Percentiles rank a stretch among this genome's conserved stretches.
These are phyloP conservation scores for Isotomurus palustris DNA, from an alignment of 2,888 invertebrate genomes.

Conservation along the genomic window DNA sequence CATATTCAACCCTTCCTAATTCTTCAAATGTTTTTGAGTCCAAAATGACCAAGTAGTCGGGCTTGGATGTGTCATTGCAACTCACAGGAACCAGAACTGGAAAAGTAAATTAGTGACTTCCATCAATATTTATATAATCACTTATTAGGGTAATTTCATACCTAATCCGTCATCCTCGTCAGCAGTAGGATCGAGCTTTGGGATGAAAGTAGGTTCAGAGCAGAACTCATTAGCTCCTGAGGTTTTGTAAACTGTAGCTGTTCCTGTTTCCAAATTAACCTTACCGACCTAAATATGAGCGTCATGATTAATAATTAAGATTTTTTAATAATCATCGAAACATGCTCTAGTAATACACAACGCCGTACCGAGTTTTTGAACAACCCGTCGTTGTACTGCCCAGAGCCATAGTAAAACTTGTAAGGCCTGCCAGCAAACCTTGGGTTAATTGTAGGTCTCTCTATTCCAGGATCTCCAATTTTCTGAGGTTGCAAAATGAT, in stretches of 20 bases:
- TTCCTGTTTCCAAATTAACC: slow-evolving; percentile 50
- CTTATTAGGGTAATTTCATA: background rate
- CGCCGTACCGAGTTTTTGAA: slow-evolving; percentile 48
- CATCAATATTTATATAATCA: background rate
- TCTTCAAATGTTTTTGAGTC: slow-evolving; percentile 51
- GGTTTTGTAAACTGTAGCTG: slow-evolving; percentile 48
- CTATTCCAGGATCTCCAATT: slow-evolving; percentile 49
- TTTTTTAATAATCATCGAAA: too few species aligned
- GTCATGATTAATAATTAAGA: background rate
- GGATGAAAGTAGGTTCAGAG: slow-evolving; percentile 53
- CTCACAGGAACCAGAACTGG: slow-evolving; percentile 47
- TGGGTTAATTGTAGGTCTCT: slow-evolving; percentile 54
- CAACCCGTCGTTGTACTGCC: slow-evolving; percentile 48
- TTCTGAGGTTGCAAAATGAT: slow-evolving; percentile 45
- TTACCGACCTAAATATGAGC: slow-evolving; percentile 50
- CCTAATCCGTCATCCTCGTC: slow-evolving; percentile 53
- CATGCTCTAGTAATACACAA: background rate
- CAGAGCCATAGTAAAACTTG: slow-evolving; percentile 53
- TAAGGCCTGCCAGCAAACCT: slow-evolving; percentile 50
- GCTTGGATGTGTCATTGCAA: slow-evolving; percentile 44
- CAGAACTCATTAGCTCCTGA: slow-evolving; percentile 50
- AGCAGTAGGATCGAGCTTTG: slow-evolving; percentile 49
- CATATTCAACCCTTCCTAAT: slow-evolving; percentile 49
- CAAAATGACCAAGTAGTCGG: slow-evolving; percentile 49
- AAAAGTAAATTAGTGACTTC: background rate